Conservation (phyloP, 2,797 vertebrate species). For the Amazona finschi region DNA sequence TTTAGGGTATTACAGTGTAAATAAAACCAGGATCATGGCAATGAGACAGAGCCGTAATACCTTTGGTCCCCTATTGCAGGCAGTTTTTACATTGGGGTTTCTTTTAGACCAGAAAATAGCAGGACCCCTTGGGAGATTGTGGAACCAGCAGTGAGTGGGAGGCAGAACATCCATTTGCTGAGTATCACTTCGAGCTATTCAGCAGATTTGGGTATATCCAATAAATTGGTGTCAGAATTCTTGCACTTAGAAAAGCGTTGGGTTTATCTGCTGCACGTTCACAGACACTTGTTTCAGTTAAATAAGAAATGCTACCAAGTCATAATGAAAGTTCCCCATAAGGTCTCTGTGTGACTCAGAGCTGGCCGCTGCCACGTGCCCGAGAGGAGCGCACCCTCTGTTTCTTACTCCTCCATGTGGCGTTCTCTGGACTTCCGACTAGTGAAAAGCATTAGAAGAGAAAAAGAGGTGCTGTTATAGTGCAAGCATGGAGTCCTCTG, state of each 20-base stretch:
- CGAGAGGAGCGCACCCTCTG: background rate
- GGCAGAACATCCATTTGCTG: background rate
- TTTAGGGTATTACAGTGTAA: background rate
- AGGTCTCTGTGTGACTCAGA: background rate
- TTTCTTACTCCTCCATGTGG: background rate
- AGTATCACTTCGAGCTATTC: background rate
- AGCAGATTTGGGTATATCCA: background rate
- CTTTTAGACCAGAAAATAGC: background rate
- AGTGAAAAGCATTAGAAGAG: background rate
- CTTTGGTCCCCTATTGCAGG: background rate
- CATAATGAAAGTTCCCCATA: background rate
- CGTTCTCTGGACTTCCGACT: background rate
- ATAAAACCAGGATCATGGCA: background rate
- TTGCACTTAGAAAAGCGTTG: background rate
- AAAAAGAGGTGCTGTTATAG: background rate
- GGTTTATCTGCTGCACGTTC: background rate
- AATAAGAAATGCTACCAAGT: background rate
- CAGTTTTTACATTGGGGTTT: background rate
- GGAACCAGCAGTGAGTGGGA: background rate
- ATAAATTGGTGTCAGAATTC: background rate
- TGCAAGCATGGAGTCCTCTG: accelerated
- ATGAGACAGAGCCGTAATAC: background rate
- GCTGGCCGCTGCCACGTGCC: background rate
- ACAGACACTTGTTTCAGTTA: background rate
- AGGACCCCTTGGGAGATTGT: background rate